Evolutionary conservation across 2,888 invertebrate species (phyloP).

Genomic region (Catocala fraxini): DNA sequence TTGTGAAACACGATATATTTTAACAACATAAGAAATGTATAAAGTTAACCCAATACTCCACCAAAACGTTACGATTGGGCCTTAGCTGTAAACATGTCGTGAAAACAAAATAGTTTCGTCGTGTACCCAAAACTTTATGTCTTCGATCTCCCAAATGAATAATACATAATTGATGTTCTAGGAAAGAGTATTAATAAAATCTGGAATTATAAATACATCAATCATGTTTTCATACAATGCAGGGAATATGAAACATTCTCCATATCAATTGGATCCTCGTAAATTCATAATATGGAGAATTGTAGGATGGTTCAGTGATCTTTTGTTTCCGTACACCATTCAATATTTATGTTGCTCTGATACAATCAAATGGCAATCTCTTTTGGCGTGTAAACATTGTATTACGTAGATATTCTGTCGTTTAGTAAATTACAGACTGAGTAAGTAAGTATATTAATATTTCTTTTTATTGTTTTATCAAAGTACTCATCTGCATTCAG

Average conservation of each 20-base stretch:
- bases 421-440: conserved; percentile 17
- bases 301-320: conserved; percentile 35
- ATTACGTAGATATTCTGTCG: conserved; percentile 46
- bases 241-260: conserved; percentile 35
- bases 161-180: conserved; percentile 5
- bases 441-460: too few relatives aligned
- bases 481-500: too few relatives aligned
- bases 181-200: conserved; percentile 20
- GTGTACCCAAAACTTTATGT: not conserved
- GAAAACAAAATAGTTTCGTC: not conserved
- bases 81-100: conserved; percentile 1
- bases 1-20: not conserved
- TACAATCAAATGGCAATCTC: conserved; percentile 36
- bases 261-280: conserved; percentile 40
- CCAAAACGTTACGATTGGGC: not conserved
- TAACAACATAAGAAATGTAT: conserved; percentile 1
- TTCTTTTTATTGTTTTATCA: too few relatives aligned
- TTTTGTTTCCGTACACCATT: conserved; percentile 39
- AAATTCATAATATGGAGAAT: conserved; percentile 40
- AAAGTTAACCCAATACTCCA: conserved; percentile 1
- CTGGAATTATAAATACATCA: conserved; percentile 31
- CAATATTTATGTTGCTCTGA: conserved; percentile 42
- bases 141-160: not conserved
- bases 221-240: conserved; percentile 18
- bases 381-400: conserved; percentile 54